phyloP scores from a whole-genome alignment of 2,888 invertebrate species.

The Leptothorax acervorum region DNA sequence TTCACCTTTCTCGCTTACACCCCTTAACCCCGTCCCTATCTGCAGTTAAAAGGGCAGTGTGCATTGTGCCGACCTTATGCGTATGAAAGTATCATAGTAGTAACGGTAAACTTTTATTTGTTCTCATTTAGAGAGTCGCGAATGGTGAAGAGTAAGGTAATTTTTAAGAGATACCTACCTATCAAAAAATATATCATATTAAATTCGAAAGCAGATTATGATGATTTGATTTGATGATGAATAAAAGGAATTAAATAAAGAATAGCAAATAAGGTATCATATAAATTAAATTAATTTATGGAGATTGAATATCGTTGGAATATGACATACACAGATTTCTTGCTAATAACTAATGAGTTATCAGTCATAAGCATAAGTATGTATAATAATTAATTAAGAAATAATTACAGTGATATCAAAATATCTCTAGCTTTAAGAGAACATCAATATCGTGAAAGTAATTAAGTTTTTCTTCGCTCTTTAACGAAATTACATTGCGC shows the following conservation, averaged over 20 bases:
- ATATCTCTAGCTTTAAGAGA: neutral
- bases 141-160: neutral
- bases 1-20: constrained; percentile 71
- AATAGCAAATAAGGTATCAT: neutral
- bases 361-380: neutral
- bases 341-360: constrained; percentile 7
- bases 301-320: neutral
- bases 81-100: neutral
- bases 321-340: neutral
- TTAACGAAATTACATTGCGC: constrained; percentile 16
- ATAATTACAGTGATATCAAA: neutral
- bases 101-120: neutral
- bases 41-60: constrained; percentile 66
- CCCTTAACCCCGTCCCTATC: constrained; percentile 56
- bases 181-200: neutral
- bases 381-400: neutral
- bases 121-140: neutral
- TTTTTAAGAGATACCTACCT: neutral
- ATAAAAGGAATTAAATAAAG: neutral
- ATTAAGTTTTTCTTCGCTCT: neutral
- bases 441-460: neutral
- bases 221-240: neutral
- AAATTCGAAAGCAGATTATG: neutral
- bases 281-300: constrained; percentile 7
- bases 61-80: constrained; percentile 23